Base-by-base conservation (phyloP, 1,140 invertebrate genomes). In the Ostrea edulis region DNA sequence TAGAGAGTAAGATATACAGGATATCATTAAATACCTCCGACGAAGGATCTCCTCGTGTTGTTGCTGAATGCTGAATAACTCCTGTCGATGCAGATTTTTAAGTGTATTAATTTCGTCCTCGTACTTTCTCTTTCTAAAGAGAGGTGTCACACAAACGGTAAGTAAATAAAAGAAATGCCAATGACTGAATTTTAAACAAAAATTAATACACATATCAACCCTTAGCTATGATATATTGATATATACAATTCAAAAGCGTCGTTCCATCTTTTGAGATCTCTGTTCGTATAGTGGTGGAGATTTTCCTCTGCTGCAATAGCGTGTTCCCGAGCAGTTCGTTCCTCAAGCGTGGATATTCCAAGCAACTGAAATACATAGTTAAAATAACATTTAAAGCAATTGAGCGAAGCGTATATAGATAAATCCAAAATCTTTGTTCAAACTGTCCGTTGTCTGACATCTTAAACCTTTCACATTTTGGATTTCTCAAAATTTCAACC, bases 261-360 rank as follows among this genome's bases (percentile, higher is more conserved):
- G 22, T 71, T 71, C 68, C 68, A 71, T 71, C 14, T 71, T 22
- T 12, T 71, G n/a, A 71, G 29, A 14, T 71, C 68, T 71, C 68
- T 71, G 29, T 29, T 71, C 0, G 68, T 71, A 25, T 35, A 2
- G 1, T 71, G 68, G 68, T 25, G 68, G 22, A 71, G 29, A 35
- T 71, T 71, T 35, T 71, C 68, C 14, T 71, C 68, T 0, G 22
- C 68, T 25, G 68, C 68, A 44, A 71, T 22, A 12, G 22, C 68
- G 2, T 71, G 68, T 35, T 71, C 68, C 68, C 22, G 68, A 4
- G n/a, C 68, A 12, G 12, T 35, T 22, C 12, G 12, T 71, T 71
- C 68, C 25, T 71, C 68, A 25, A 25, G 25, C 3, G 68, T 71
- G 4, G 8, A 8, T 71, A 71, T 71, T 12, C 68, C 68, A n/a